These are phyloP conservation scores for Dolichallabes microphthalmus DNA, from an alignment of 2,113 vertebrate genomes.

Conservation along the genomic window DNA sequence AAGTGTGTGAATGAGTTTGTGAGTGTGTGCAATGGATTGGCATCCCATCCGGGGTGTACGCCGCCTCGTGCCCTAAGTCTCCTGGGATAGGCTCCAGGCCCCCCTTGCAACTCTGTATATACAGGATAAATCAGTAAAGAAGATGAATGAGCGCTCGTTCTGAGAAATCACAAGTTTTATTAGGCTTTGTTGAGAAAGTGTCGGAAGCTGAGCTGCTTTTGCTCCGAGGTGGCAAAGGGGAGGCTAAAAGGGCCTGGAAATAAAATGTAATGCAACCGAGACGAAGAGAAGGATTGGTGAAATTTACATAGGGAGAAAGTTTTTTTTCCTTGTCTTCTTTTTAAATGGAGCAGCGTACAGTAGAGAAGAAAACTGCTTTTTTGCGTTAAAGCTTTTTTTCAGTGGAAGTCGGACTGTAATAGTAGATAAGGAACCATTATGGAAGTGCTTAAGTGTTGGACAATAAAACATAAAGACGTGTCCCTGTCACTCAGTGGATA, in stretches of 20 bases:
- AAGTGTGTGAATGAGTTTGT: too few relatives aligned
- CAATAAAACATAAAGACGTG: background rate
- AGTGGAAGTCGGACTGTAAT: background rate
- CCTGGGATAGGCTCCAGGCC: too few relatives aligned
- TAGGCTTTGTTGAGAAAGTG: slow-evolving; percentile 40
- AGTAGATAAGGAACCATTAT: slow-evolving; percentile 6
- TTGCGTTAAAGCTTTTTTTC: background rate
- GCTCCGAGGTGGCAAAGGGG: slow-evolving; percentile 35
- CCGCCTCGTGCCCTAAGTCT: too few relatives aligned
- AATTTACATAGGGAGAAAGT: slow-evolving; percentile 6
- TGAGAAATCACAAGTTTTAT: slow-evolving; percentile 44
- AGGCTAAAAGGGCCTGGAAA: slow-evolving; percentile 41
- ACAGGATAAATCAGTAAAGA: too few relatives aligned
- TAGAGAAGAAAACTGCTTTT: slow-evolving; percentile 3
- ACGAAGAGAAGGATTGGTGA: background rate
- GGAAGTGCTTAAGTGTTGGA: background rate
- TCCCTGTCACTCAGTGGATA: background rate
- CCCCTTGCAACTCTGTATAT: too few relatives aligned
- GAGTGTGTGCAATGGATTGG: too few relatives aligned
- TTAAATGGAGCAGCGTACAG: background rate
- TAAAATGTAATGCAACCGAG: slow-evolving; percentile 22
- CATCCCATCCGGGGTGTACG: too few relatives aligned
- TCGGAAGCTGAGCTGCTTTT: slow-evolving; percentile 30
- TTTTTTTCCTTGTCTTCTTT: background rate
- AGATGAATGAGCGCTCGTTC: background rate